Conservation (phyloP, 1,140 invertebrate genomes). For the Drosophila varians region DNA sequence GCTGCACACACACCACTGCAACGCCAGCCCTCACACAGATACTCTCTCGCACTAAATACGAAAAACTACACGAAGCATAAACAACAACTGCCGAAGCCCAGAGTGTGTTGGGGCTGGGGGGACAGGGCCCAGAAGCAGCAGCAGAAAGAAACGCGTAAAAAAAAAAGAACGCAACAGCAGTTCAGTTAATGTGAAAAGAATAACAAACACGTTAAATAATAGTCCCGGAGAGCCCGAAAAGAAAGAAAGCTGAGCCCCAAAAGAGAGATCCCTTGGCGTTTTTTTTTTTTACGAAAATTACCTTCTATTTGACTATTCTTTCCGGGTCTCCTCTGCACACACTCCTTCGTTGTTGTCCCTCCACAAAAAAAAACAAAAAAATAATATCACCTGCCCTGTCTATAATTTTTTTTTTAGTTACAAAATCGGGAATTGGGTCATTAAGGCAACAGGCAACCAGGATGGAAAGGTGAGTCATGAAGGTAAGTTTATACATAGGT, state of each 20-base stretch:
- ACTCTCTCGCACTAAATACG: slow-evolving; percentile 44
- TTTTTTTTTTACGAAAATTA: slow-evolving; percentile 36
- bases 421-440: slow-evolving; percentile 52
- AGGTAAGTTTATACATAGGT: too few species aligned
- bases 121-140: slow-evolving; percentile 9
- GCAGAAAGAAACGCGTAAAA: slow-evolving; percentile 30
- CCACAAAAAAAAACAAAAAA: slow-evolving; percentile 6
- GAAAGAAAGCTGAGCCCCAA: slow-evolving; percentile 16
- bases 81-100: slow-evolving; percentile 58
- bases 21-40: slow-evolving; percentile 13
- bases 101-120: slow-evolving; percentile 17
- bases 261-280: slow-evolving; percentile 8
- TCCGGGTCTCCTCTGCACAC: slow-evolving; percentile 7
- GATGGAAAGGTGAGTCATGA: slow-evolving; percentile 18
- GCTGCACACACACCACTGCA: slow-evolving; percentile 42
- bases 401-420: slow-evolving; percentile 33
- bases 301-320: slow-evolving; percentile 32
- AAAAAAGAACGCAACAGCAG: slow-evolving; percentile 17
- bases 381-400: slow-evolving; percentile 38
- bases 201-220: slow-evolving; percentile 73
- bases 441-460: slow-evolving; percentile 45
- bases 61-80: slow-evolving; percentile 78
- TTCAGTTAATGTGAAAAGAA: slow-evolving; percentile 61
- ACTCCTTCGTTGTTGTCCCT: slow-evolving; percentile 12
- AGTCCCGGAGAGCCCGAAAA: slow-evolving; percentile 2